Evolutionary conservation across 2,797 vertebrate species (phyloP), one percentile per base, ranked within the genome.

Genomic region (Micrastur ruficollis): DNA sequence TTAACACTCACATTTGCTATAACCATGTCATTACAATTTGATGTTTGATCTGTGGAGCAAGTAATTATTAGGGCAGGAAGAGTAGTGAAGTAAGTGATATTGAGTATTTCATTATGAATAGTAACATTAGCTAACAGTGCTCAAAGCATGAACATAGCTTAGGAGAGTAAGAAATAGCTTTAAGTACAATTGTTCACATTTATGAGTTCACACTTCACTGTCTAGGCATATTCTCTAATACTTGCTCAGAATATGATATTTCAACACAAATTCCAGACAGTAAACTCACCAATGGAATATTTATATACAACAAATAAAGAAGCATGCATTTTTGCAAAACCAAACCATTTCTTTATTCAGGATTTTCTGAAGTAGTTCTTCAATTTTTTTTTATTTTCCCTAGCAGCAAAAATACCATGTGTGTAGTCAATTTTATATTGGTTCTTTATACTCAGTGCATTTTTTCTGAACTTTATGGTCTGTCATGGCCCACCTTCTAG

Each of bases 201-300:
- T 90, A 82, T 79, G 83, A 86, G 19, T 76, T 93, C 92, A 88
- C 73, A 84, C 50, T 94, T 94, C 70, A 84, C 70, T 82, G 29
- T 75, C 49, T 75, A 46, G 40, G 12, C 26, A 53, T 74, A 74
- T 84, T 89, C 70, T 79, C 17, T 89, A 81, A 44, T 50, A 72
- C 40, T 72, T 68, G 40, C 4, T 61, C 32, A 65, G 62, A 79
- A 89, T 68, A 72, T 9, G 25, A 11, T 55, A 90, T 70, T 93
- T 63, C 49, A 75, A 66, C 27, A 76, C 2, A 44, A 65, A 72
- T 81, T 88, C 25, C 32, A 89, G 22, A 29, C 25, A 14, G 14
- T 29, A 56, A 66, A 67, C 8, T 81, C 4, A 56, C 29, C 40
- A 90, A 59, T 19, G 7, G 15, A 71, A 52, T 78, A 75, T 34